Conservation (phyloP, 2,888 invertebrate species). For the Cylindroiulus punctatus region DNA sequence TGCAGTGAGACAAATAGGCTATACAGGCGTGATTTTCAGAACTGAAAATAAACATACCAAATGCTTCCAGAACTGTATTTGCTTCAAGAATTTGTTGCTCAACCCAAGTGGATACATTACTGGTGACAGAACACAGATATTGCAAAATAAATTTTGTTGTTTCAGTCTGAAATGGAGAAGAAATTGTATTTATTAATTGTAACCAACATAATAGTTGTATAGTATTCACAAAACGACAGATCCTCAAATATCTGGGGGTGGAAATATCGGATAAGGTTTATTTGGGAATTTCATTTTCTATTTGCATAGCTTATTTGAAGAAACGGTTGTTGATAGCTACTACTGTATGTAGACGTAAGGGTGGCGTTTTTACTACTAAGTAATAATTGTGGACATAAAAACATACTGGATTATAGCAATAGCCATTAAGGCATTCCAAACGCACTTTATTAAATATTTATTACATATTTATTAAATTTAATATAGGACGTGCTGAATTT, state of each 20-base stretch:
- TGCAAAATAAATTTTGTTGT: conserved; percentile 91
- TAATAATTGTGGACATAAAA: no score
- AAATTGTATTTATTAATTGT: background rate
- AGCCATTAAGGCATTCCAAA: no score
- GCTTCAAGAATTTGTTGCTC: conserved; percentile 95
- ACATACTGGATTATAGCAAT: no score
- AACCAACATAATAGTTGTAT: background rate
- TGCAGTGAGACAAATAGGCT: no score
- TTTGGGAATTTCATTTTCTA: no score
- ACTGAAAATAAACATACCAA: conserved; percentile 72
- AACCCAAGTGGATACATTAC: conserved; percentile 88
- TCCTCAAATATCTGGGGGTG: no score
- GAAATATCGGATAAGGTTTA: background rate
- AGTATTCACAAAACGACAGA: no score
- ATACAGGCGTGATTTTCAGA: background rate
- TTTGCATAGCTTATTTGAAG: background rate
- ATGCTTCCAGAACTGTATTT: conserved; percentile 91
- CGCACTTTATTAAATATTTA: no score
- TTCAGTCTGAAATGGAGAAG: conserved; percentile 72
- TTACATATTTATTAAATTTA: no score
- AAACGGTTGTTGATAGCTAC: no score
- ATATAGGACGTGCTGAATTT: no score
- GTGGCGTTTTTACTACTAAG: no score
- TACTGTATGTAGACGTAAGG: background rate
- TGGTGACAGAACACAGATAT: conserved; percentile 88